These are phyloP conservation scores for Autographa pulchrina DNA, from an alignment of 2,888 invertebrate species.

Conservation along the genomic window DNA sequence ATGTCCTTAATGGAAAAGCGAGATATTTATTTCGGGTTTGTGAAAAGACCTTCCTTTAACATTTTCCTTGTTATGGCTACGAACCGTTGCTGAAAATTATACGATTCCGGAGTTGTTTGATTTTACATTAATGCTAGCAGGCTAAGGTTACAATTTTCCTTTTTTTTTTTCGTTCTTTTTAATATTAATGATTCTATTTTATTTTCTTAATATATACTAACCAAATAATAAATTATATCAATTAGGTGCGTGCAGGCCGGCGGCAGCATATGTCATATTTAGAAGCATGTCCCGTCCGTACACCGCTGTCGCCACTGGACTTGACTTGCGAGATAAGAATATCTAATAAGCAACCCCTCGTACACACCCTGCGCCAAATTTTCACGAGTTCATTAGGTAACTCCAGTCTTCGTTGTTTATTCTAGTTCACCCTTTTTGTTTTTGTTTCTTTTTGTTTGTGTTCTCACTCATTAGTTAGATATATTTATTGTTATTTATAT, in stretches of 20 bases:
- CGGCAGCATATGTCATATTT: slow-evolving; percentile 63
- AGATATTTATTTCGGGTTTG: slow-evolving; percentile 86
- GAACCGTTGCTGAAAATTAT: slow-evolving; percentile 74
- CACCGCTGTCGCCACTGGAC: slow-evolving; percentile 67
- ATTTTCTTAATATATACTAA: not conserved
- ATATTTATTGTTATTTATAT: slow-evolving; percentile 29
- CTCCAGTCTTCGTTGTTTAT: slow-evolving; percentile 80
- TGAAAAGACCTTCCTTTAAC: slow-evolving; percentile 77
- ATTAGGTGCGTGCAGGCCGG: slow-evolving; percentile 43
- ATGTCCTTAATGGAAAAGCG: slow-evolving; percentile 88
- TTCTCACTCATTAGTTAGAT: slow-evolving; percentile 68
- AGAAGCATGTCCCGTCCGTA: slow-evolving; percentile 63
- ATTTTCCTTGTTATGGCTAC: slow-evolving; percentile 78
- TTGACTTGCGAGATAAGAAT: slow-evolving; percentile 76
- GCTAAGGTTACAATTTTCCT: slow-evolving; percentile 29
- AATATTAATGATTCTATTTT: slow-evolving; percentile 2
- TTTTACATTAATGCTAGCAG: slow-evolving; percentile 61
- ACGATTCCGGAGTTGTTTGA: slow-evolving; percentile 69
- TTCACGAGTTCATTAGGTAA: slow-evolving; percentile 83
- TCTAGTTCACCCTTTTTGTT: slow-evolving; percentile 74
- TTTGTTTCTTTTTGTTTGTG: slow-evolving; percentile 73
- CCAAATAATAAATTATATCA: slow-evolving; percentile 21
- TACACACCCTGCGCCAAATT: slow-evolving; percentile 76
- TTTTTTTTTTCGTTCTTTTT: slow-evolving; percentile 20
- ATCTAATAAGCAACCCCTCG: slow-evolving; percentile 80